Percentiles rank a stretch among this genome's conserved stretches.
Evolutionary conservation across 2,113 vertebrate species (phyloP).

Genomic region (Apodemus sylvaticus): DNA sequence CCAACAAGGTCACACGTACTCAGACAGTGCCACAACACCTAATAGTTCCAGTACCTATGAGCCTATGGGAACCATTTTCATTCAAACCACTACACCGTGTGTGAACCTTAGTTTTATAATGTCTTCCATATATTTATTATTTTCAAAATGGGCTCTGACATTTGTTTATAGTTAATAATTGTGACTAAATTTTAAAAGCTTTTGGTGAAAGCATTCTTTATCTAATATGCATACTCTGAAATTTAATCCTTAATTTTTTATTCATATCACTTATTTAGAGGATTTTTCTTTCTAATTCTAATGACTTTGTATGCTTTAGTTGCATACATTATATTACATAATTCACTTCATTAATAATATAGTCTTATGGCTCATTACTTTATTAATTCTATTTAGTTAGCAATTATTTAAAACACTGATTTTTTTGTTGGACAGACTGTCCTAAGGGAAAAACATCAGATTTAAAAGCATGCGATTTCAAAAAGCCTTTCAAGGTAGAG

Average conservation of each 20-base stretch:
- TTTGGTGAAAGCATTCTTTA: neutral
- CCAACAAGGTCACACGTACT: neutral
- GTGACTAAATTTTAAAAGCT: neutral
- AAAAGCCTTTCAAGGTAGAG: neutral
- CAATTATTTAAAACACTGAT: neutral
- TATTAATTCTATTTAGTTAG: neutral
- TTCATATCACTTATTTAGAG: neutral
- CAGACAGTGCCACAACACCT: neutral
- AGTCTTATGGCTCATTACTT: neutral
- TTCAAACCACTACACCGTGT: neutral
- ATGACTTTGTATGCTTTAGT: neutral
- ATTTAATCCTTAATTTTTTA: neutral
- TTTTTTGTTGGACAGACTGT: slow-evolving; percentile 19
- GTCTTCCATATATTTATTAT: neutral
- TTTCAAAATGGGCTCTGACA: neutral
- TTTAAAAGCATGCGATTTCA: slow-evolving; percentile 27
- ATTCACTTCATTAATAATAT: slow-evolving; percentile 12
- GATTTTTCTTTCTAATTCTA: neutral
- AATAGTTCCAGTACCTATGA: neutral
- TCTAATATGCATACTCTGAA: neutral
- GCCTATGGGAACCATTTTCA: neutral
- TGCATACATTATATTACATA: neutral
- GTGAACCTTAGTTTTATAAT: neutral
- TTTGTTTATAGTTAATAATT: neutral
- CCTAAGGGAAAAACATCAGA: neutral